Percentiles rank a stretch among this genome's conserved stretches.
phyloP scores from a whole-genome alignment of 2,113 vertebrate genomes.

The Thunnus thynnus region DNA sequence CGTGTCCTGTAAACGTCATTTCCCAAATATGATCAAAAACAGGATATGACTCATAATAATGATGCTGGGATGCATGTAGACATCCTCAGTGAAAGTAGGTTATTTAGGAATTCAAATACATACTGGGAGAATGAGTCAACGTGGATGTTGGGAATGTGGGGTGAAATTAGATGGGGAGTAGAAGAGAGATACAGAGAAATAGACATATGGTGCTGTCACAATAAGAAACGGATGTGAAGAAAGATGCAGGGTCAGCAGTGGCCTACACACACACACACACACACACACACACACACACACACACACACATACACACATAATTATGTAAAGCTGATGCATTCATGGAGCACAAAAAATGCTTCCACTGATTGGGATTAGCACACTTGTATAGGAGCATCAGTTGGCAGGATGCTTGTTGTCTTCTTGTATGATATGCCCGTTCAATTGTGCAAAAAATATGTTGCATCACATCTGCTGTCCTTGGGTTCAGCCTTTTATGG shows the following conservation, averaged over 20 bases:
- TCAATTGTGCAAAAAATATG: neutral
- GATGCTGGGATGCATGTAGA: neutral
- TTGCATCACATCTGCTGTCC: neutral
- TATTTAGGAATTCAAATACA: conserved; percentile 11
- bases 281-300: neutral
- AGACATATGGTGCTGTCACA: conserved; percentile 51
- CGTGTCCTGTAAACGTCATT: neutral
- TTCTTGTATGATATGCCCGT: neutral
- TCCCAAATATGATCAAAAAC: conserved; percentile 15
- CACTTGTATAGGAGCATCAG: neutral
- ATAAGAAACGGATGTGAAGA: conserved; percentile 39
- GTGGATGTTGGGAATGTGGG: neutral
- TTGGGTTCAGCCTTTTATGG: neutral
- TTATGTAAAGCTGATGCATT: conserved; percentile 16
- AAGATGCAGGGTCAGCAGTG: conserved; percentile 46
- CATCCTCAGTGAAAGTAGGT: neutral
- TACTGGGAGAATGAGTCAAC: neutral
- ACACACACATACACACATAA: neutral
- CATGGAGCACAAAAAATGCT: neutral
- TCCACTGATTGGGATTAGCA: neutral
- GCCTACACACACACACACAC: neutral
- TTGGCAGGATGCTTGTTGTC: conserved; percentile 14
- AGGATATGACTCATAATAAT: conserved; percentile 16
- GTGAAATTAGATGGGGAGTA: conserved; percentile 12
- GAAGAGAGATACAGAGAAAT: neutral